Conservation (phyloP, 2,888 invertebrate genomes). For the Cerastis leucographa region DNA sequence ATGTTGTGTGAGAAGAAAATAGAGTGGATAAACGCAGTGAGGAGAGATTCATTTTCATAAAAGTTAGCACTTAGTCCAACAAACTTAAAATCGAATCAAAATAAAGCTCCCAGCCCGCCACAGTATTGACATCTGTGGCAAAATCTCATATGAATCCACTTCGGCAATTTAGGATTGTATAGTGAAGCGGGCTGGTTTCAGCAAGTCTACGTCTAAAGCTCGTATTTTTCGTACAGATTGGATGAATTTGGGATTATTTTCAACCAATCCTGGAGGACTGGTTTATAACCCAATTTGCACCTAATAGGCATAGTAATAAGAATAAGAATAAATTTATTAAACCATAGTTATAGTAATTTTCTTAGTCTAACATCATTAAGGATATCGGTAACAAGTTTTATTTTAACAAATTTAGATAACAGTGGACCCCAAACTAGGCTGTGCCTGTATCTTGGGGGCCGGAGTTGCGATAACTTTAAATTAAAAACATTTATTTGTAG, state of each 20-base stretch:
- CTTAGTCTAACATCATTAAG: no score
- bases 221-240: no score
- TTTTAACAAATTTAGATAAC: no score
- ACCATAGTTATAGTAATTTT: no score
- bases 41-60: background rate
- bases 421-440: no score
- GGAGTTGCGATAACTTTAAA: no score
- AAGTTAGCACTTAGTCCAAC: background rate
- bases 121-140: background rate
- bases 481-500: no score
- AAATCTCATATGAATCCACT: background rate
- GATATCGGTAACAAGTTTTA: no score
- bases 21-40: background rate
- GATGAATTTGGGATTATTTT: background rate
- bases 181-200: no score
- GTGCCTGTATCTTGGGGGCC: no score
- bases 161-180: background rate
- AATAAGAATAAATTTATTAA: no score
- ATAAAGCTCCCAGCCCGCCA: background rate
- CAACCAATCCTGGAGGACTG: background rate
- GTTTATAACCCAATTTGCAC: background rate
- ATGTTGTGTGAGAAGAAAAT: constrained; percentile 2
- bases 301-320: background rate
- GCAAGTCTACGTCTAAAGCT: no score
- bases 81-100: background rate